These are phyloP conservation scores for Pionites leucogaster DNA, from an alignment of 2,113 vertebrate genomes.

Conservation along the genomic window DNA sequence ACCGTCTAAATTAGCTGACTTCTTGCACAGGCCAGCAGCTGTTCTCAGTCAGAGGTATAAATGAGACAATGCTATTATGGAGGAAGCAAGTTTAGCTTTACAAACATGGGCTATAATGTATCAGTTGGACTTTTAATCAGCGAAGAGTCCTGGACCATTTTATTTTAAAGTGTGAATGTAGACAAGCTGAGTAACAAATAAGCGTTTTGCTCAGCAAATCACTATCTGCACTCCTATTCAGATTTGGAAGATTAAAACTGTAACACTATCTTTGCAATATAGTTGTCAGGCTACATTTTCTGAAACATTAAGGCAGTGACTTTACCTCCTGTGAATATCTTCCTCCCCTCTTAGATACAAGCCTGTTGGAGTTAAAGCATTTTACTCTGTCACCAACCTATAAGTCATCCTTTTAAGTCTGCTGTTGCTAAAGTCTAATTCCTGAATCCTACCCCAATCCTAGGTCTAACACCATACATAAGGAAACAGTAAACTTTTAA, in stretches of 20 bases:
- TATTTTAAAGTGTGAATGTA: not conserved
- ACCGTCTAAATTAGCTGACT: not conserved
- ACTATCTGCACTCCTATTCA: not conserved
- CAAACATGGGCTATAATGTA: not conserved
- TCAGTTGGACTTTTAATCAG: not conserved
- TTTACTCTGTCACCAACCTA: not conserved
- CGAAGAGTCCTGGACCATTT: not conserved
- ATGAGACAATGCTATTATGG: not conserved
- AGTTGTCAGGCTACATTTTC: not conserved
- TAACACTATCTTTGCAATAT: not conserved
- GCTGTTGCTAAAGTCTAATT: not conserved
- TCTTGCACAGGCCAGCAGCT: not conserved
- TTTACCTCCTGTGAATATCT: not conserved
- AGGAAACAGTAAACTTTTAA: not conserved
- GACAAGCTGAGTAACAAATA: not conserved
- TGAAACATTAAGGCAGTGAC: not conserved
- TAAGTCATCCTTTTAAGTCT: not conserved
- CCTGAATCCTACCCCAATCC: not conserved
- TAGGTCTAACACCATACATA: not conserved
- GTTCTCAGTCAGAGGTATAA: not conserved
- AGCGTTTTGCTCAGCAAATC: not conserved
- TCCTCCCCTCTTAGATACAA: not conserved
- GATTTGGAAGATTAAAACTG: not conserved
- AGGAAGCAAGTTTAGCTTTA: not conserved
- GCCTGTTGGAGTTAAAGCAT: not conserved